Percentiles rank a stretch among this genome's conserved stretches.
These are phyloP conservation scores for Origma solitaria DNA, from an alignment of 2,113 vertebrate species.

Conservation along the genomic window DNA sequence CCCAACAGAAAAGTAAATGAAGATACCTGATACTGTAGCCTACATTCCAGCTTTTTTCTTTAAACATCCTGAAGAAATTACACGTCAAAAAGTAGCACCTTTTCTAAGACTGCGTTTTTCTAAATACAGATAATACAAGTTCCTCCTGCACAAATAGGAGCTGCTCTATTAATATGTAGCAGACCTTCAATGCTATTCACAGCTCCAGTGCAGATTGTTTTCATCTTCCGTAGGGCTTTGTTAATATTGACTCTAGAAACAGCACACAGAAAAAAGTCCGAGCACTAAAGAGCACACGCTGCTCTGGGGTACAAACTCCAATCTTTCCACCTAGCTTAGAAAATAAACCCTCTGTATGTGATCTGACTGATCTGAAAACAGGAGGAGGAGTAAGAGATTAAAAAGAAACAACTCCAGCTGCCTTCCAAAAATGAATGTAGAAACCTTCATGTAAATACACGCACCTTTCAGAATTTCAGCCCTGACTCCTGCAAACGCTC, in stretches of 20 bases:
- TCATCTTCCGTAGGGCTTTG: neutral
- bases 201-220: neutral
- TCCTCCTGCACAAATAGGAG: neutral
- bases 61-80: neutral
- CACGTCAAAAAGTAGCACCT: neutral
- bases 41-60: neutral
- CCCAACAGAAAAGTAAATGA: neutral
- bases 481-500: neutral
- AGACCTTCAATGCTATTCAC: neutral
- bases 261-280: neutral
- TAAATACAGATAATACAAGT: neutral
- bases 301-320: neutral
- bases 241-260: neutral
- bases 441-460: neutral
- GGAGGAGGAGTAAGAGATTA: neutral
- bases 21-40: neutral
- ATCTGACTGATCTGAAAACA: neutral
- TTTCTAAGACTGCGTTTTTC: neutral
- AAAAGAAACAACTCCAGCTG: neutral
- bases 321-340: neutral
- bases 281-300: neutral
- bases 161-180: neutral
- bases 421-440: neutral
- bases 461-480: neutral
- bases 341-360: fast-evolving